These are phyloP conservation scores for Noctuana brunneofusca DNA, from an alignment of 2,888 invertebrate species.

Conservation along the genomic window DNA sequence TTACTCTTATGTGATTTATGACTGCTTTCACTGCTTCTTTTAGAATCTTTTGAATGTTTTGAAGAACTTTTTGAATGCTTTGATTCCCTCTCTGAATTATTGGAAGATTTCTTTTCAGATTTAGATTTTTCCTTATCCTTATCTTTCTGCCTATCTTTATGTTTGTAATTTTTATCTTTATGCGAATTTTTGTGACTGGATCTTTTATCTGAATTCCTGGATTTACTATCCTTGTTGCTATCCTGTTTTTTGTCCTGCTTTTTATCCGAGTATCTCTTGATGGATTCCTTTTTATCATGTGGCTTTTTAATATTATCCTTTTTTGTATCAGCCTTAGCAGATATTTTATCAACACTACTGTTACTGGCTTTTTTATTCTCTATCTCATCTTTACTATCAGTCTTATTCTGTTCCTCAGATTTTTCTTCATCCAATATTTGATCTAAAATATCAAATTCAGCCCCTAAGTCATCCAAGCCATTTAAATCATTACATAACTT, in stretches of 20 bases:
- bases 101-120: constrained; percentile 41
- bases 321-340: constrained; percentile 44
- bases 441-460: constrained; percentile 78
- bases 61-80: constrained; percentile 51
- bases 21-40: constrained; percentile 48
- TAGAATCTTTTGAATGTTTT: constrained; percentile 52
- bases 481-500: constrained; percentile 69
- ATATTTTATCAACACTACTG: constrained; percentile 41
- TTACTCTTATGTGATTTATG: constrained; percentile 53
- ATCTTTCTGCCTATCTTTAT: constrained; percentile 50
- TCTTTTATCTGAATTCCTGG: constrained; percentile 54
- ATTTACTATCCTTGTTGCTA: constrained; percentile 43
- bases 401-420: constrained; percentile 41
- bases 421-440: constrained; percentile 79
- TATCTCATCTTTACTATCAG: constrained; percentile 37
- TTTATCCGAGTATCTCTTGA: constrained; percentile 46
- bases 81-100: constrained; percentile 47
- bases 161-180: constrained; percentile 53
- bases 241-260: constrained; percentile 41
- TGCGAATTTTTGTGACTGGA: constrained; percentile 63
- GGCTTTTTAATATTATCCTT: constrained; percentile 37
- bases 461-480: constrained; percentile 73
- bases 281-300: constrained; percentile 47
- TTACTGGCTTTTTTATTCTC: constrained; percentile 46
- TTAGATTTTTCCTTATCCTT: constrained; percentile 47